These are phyloP conservation scores for Pyrocoelia pectoralis DNA, from an alignment of 2,888 invertebrate genomes.

Conservation along the genomic window DNA sequence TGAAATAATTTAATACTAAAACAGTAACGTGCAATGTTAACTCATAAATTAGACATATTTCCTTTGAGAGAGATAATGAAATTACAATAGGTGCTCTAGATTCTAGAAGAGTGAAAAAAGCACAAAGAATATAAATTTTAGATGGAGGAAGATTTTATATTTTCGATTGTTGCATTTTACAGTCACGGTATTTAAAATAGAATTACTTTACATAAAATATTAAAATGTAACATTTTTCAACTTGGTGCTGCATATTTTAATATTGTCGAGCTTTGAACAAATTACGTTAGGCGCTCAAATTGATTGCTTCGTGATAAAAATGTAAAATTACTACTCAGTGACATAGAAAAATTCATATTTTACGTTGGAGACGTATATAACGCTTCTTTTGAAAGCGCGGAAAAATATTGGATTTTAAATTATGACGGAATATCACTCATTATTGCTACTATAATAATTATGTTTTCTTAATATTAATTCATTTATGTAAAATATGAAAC, in stretches of 20 bases:
- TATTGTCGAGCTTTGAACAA: slow-evolving; percentile 29
- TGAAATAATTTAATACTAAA: too few species aligned
- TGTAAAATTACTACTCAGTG: slow-evolving; percentile 28
- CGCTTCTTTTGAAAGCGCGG: too few species aligned
- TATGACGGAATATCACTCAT: slow-evolving; percentile 13
- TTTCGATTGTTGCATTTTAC: not conserved
- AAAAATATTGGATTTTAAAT: slow-evolving; percentile 13
- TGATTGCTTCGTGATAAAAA: slow-evolving; percentile 32
- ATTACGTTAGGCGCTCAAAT: slow-evolving; percentile 29
- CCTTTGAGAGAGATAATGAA: too few species aligned
- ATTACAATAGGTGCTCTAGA: too few species aligned
- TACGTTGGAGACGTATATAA: slow-evolving; percentile 7
- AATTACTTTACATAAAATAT: slow-evolving; percentile 27
- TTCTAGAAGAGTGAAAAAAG: too few species aligned
- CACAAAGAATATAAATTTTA: not conserved
- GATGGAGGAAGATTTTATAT: not conserved
- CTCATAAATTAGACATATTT: too few species aligned
- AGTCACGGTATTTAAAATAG: slow-evolving; percentile 11
- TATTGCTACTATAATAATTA: not conserved
- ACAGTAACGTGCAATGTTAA: too few species aligned
- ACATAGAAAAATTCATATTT: slow-evolving; percentile 24
- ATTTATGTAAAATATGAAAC: not conserved
- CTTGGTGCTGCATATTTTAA: slow-evolving; percentile 26
- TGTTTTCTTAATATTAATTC: not conserved
- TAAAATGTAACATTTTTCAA: slow-evolving; percentile 25